Conservation (phyloP, 2,888 invertebrate species). For the Amiota mariae region DNA sequence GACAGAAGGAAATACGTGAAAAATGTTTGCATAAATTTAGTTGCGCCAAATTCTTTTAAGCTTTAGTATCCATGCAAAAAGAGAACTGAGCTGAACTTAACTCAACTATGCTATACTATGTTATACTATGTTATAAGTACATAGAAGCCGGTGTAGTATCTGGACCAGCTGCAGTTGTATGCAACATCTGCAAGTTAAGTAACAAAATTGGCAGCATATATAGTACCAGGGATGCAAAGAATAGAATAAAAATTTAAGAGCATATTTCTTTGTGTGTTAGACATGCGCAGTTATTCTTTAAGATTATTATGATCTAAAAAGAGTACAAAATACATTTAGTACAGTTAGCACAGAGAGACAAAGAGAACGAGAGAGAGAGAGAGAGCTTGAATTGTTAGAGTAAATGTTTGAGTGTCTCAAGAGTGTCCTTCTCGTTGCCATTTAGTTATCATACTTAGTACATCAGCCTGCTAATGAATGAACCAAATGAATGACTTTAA, state of each 20-base stretch:
- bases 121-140: too few relatives aligned
- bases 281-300: neutral
- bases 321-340: slow-evolving; percentile 6
- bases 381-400: neutral
- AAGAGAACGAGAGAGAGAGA: neutral
- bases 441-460: too few relatives aligned
- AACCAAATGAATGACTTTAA: slow-evolving; percentile 8
- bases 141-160: neutral
- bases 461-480: slow-evolving; percentile 12
- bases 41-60: slow-evolving; percentile 14
- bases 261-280: neutral
- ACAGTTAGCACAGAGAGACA: neutral
- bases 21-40: slow-evolving; percentile 38
- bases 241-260: neutral
- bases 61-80: too few relatives aligned
- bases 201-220: neutral
- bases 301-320: neutral
- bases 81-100: too few relatives aligned
- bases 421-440: too few relatives aligned
- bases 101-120: too few relatives aligned
- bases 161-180: neutral
- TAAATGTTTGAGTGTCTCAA: too few relatives aligned
- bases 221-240: neutral
- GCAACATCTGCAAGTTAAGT: neutral
- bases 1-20: slow-evolving; percentile 13